These are phyloP conservation scores for Halotydeus destructor DNA, from an alignment of 1,140 invertebrate species.

Conservation along the genomic window DNA sequence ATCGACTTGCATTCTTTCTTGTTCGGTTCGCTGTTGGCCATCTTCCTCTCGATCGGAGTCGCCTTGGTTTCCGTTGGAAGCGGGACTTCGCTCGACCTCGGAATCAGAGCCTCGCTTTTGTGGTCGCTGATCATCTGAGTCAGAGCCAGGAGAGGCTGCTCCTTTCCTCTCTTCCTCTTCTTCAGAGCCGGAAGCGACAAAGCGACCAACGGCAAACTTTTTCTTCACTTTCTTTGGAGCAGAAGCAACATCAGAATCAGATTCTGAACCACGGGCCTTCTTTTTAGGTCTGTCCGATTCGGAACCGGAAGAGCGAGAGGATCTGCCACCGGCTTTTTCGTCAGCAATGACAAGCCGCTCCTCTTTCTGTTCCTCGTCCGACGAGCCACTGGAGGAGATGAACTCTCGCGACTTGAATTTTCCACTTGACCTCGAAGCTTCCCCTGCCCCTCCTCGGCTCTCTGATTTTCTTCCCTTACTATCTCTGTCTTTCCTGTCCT, in stretches of 20 bases:
- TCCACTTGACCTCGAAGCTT: neutral
- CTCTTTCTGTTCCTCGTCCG: conserved; percentile 5
- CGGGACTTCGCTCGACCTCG: conserved; percentile 13
- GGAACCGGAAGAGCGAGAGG: neutral
- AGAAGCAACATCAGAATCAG: conserved; percentile 3
- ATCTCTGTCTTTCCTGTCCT: conserved; percentile 10
- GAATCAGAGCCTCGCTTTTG: conserved; percentile 9
- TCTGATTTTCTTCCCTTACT: conserved; percentile 8
- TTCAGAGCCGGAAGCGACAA: neutral
- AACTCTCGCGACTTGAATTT: conserved; percentile 12
- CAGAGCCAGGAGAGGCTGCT: neutral
- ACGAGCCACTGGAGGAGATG: conserved; percentile 7
- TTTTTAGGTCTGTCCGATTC: neutral
- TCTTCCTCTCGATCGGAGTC: neutral
- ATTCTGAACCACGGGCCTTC: neutral
- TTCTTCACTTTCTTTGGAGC: neutral
- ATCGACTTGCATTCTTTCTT: conserved; percentile 13
- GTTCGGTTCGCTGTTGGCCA: neutral
- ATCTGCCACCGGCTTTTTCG: neutral
- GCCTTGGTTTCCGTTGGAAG: neutral
- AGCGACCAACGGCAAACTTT: neutral
- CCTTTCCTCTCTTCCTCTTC: neutral
- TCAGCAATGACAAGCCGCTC: neutral
- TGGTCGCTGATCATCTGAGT: neutral
- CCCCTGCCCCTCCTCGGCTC: conserved; percentile 7